Evolutionary conservation across 1,140 invertebrate genomes (phyloP).

Genomic region (Lanistes nyassanus): DNA sequence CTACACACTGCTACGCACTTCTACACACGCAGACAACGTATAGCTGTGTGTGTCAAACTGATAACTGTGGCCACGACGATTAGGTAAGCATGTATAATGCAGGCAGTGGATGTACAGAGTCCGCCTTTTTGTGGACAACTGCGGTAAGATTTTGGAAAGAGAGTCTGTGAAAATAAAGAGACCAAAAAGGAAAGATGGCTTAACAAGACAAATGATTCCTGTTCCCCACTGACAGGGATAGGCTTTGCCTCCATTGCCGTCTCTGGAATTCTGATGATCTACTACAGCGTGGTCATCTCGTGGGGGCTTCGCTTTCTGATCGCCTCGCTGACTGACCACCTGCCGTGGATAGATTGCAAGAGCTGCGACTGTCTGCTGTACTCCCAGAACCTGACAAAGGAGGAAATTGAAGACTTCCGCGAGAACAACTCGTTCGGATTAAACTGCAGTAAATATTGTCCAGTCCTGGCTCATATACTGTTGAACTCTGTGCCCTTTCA

Average conservation of each 20-base stretch:
- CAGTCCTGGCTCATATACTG: no score
- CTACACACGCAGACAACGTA: neutral
- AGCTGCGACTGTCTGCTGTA: constrained; percentile 49
- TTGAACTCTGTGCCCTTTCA: no score
- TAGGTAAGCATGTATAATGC: neutral
- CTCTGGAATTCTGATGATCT: constrained; percentile 64
- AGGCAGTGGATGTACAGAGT: neutral
- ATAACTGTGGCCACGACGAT: neutral
- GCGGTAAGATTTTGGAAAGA: neutral
- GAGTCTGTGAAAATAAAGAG: neutral
- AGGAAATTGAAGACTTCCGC: neutral
- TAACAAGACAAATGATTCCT: neutral
- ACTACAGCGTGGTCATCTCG: constrained; percentile 68
- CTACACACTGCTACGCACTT: neutral
- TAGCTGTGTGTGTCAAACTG: neutral
- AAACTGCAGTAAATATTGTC: constrained; percentile 32
- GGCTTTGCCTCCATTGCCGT: constrained; percentile 77
- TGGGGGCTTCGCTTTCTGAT: constrained; percentile 65
- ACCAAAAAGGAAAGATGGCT: neutral
- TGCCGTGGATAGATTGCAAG: constrained; percentile 60
- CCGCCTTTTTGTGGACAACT: neutral
- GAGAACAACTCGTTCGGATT: constrained; percentile 16
- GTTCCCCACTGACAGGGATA: constrained; percentile 70
- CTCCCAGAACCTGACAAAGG: neutral
- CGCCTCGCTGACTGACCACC: constrained; percentile 54